phyloP scores from a whole-genome alignment of 2,797 vertebrate genomes.

The Sitta carolinensis region DNA sequence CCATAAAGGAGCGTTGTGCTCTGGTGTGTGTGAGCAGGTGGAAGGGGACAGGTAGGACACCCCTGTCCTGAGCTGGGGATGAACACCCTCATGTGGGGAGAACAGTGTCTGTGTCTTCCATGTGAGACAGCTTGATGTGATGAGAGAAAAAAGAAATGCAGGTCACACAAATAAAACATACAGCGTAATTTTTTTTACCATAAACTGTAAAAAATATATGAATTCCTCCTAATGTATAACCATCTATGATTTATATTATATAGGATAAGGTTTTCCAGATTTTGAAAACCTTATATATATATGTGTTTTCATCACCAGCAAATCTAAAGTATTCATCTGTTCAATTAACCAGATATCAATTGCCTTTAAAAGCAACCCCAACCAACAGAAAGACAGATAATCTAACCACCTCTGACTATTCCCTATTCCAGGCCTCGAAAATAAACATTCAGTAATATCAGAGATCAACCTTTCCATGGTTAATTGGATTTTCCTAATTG shows the following conservation, averaged over 20 bases:
- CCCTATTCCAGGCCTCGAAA: no score
- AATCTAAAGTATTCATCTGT: no score
- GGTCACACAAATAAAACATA: neutral
- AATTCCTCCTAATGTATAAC: neutral
- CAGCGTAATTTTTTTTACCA: neutral
- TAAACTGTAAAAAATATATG: neutral
- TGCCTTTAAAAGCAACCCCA: no score
- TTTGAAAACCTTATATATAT: no score
- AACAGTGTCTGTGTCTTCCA: rapidly evolving
- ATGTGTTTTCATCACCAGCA: no score
- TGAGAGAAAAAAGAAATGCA: neutral
- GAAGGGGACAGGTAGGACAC: neutral
- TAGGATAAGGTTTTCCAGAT: neutral
- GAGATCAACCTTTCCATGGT: no score
- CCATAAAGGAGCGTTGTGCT: neutral
- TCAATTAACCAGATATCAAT: no score
- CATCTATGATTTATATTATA: neutral
- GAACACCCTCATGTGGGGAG: rapidly evolving
- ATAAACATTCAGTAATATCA: no score
- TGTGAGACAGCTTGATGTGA: neutral
- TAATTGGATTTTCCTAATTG: no score
- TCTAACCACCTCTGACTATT: no score
- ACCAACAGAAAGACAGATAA: no score
- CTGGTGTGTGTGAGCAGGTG: neutral
- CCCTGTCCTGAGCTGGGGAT: neutral